Conservation (phyloP, 2,113 vertebrate genomes). For the Nipponia nippon region DNA sequence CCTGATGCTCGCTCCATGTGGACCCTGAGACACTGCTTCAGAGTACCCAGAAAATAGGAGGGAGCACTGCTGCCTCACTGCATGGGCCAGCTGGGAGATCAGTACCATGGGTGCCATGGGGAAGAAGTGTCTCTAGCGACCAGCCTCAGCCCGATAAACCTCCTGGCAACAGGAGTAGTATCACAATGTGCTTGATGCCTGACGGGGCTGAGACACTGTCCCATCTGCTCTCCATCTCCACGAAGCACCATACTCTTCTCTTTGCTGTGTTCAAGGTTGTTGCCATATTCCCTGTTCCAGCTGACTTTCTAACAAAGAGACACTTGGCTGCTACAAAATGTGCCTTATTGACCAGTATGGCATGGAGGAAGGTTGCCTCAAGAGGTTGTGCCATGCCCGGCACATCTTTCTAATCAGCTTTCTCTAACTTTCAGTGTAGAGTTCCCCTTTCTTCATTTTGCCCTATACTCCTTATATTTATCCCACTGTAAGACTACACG, state of each 20-base stretch:
- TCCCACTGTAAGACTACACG: neutral
- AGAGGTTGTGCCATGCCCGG: neutral
- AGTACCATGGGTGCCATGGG: rapidly evolving
- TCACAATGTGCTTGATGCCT: neutral
- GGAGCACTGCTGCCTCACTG: neutral
- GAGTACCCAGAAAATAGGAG: neutral
- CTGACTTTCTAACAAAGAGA: neutral
- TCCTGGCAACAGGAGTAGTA: neutral
- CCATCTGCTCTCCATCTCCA: neutral
- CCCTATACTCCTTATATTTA: neutral
- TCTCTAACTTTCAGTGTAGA: neutral
- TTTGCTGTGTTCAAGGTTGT: neutral
- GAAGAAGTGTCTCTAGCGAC: neutral
- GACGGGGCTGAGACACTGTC: neutral
- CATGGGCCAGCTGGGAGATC: neutral
- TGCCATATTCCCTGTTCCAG: neutral
- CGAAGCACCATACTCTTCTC: neutral
- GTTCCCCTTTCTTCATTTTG: neutral
- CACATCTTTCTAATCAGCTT: neutral
- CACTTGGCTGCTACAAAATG: neutral
- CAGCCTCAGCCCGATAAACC: neutral
- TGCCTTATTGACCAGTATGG: neutral
- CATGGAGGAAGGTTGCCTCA: neutral
- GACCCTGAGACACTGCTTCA: neutral
- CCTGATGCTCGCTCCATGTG: neutral